Evolutionary conservation across 2,888 invertebrate genomes (phyloP), one percentile per base, ranked within the genome.

Genomic region (Drosophila atripex): DNA sequence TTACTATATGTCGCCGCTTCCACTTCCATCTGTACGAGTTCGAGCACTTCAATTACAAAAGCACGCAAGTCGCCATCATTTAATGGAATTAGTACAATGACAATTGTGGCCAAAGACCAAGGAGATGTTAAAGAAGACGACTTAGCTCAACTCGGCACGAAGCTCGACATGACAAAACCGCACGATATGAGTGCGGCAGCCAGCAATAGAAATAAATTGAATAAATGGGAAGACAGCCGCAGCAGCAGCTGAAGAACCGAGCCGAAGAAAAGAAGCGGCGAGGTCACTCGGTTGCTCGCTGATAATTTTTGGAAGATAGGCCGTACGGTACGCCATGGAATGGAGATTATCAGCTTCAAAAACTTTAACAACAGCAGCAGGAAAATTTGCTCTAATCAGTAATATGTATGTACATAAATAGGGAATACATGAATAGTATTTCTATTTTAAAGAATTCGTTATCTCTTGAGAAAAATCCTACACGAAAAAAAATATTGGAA

Each of bases 11-110:
- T n/a, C 35, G 14, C 35, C 35, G 64, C 52, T 73, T 77, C 53
- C 70, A 64, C 47, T 70, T 56, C 66, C 75, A 71, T 63, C 77
- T 30, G 47, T 14, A 28, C 28, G 47, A 49, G 30, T 23, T 71
- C 73, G 80, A 86, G 78, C 75, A 73, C 86, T 80, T 80, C 80
- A 87, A 80, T 80, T 80, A 80, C 80, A 87, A 49, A 85, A 87
- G 82, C 77, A 80, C 80, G 80, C 80, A 80, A 85, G 80, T 72
- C 86, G 77, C 57, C 73, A 73, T 80, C 87, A 66, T 76, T 82
- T 88, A 82, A 88, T 82, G 77, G 83, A 82, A 82, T 82, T 82
- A 88, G 88, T 87, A 88, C 88, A 82, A 88, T 78, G 88, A 88
- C 82, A 82, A 82, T 82, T 82, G 69, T 70, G 80, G 85, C 87